These are phyloP conservation scores for Sturnus vulgaris DNA, from an alignment of 2,113 vertebrate genomes.

Conservation along the genomic window DNA sequence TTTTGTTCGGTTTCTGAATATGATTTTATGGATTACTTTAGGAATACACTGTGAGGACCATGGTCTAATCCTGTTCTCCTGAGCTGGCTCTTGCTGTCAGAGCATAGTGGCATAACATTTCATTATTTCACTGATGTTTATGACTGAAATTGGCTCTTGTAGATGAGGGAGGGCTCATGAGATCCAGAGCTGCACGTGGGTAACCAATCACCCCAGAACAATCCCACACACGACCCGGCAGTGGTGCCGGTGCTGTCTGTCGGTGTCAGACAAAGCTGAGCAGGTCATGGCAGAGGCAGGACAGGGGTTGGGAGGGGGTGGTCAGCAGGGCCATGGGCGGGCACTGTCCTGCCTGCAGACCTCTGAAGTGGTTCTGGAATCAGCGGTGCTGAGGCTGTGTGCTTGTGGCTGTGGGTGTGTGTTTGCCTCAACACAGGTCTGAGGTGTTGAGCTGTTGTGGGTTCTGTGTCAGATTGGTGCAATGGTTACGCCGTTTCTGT, in stretches of 20 bases:
- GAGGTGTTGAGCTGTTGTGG: not conserved
- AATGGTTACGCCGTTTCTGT: not conserved
- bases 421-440: not conserved
- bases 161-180: not conserved
- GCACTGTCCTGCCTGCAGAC: fast-evolving
- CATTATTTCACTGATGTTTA: not conserved
- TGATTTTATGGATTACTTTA: not conserved
- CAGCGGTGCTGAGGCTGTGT: not conserved
- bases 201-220: not conserved
- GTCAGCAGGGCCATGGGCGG: fast-evolving
- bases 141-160: not conserved
- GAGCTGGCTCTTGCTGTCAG: not conserved
- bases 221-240: fast-evolving
- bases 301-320: not conserved
- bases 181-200: not conserved
- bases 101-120: not conserved
- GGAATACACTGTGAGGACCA: not conserved
- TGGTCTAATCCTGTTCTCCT: not conserved
- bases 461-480: not conserved
- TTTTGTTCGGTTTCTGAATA: not conserved
- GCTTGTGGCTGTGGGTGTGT: not conserved
- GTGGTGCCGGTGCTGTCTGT: fast-evolving
- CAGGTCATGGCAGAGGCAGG: not conserved
- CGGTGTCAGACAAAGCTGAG: fast-evolving
- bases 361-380: not conserved